Evolutionary conservation across 2,888 invertebrate species (phyloP), one percentile per base, ranked within the genome.

Genomic region (Pharmacophagus antenor): DNA sequence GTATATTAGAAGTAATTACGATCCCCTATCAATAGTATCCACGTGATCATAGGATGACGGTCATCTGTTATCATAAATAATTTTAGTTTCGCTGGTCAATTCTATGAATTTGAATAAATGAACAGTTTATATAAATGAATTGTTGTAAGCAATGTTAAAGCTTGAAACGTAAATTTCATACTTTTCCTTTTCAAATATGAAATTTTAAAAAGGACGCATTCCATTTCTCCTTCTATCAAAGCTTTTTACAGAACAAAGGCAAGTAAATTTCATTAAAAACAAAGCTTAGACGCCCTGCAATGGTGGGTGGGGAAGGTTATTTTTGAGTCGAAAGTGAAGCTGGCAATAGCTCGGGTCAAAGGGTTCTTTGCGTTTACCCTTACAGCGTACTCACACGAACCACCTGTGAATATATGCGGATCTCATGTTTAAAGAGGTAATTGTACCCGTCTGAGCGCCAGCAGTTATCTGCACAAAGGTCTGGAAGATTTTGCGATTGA

Each of bases 211-310:
- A 44, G 42, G 42, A 44, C 42, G 18, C 58, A 47, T 52, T 52
- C 37, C 52, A 20, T 53, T 59, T 55, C 31, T 42, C 42, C 41
- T 41, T 54, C 49, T 42, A 55, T 49, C 42, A 59, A 54, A 54
- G 48, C 54, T 50, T 55, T 51, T 20, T 37, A 15, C 7, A 46
- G 37, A 56, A 60, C 50, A 56, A 60, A 59, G 46, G 44, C 31
- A 25, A 42, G 50, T 60, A 51, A 61, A 61, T 44, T 50, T 44
- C 54, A 42, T 55, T 56, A 51, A 51, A 55, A 56, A 37, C 50
- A 61, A 61, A 56, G 56, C 55, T 50, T 46, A 47, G 50, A 46
- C 50, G 22, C 31, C 21, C 23, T 56, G 46, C 48, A 50, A 23
- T 25, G 42, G 37, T n/a, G n/a, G n/a, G 41, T 25, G 47, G 44